Evolutionary conservation across 2,113 vertebrate genomes (phyloP).

Genomic region (Cervus canadensis): DNA sequence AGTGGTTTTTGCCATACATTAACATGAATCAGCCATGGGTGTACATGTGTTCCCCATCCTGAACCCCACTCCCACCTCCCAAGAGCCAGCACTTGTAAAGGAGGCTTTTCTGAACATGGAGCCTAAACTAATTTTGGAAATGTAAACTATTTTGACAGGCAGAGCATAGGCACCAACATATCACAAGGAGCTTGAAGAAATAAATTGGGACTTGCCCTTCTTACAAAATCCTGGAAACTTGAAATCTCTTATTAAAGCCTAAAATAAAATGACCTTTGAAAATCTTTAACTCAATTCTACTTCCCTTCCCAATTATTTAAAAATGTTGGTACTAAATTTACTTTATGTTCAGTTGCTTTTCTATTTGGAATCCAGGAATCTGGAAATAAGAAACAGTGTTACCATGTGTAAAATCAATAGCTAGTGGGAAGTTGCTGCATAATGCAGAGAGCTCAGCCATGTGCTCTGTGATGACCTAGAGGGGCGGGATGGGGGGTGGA

Average conservation of each 20-base stretch:
- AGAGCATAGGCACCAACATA: not conserved
- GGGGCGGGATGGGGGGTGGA: not conserved
- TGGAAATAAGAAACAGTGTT: not conserved
- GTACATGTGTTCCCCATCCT: not conserved
- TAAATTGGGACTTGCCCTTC: not conserved
- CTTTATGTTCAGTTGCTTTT: not conserved
- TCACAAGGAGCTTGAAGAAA: not conserved
- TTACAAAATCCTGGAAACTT: not conserved
- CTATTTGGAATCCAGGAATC: not conserved
- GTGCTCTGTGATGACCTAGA: not conserved
- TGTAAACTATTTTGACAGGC: not conserved
- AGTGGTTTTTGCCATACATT: not conserved
- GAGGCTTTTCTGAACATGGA: not conserved
- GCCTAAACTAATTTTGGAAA: not conserved
- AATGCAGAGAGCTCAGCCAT: not conserved
- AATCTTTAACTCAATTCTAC: not conserved
- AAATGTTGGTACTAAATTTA: not conserved
- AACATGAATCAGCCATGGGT: not conserved
- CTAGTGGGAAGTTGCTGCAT: not conserved
- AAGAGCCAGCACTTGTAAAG: not conserved
- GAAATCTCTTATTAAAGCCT: not conserved
- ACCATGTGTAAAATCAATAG: not conserved
- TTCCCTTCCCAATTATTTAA: not conserved
- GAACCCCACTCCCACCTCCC: not conserved
- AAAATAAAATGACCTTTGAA: too few species aligned